These are phyloP conservation scores for Actias luna DNA, from an alignment of 2,888 invertebrate species.

Conservation along the genomic window DNA sequence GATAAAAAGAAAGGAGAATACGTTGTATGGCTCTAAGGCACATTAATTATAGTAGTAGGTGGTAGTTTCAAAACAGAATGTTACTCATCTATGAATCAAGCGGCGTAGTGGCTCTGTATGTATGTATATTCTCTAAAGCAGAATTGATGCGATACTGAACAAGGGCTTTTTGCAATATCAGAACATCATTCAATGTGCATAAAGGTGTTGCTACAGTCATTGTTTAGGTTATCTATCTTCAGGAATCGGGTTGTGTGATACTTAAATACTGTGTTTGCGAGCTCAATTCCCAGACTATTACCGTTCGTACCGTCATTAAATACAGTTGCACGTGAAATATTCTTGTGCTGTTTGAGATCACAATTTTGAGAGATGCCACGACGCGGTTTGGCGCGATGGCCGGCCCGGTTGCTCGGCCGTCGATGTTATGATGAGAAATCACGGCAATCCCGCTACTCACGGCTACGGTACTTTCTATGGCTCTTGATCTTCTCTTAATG, in stretches of 20 bases:
- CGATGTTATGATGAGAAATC: constrained; percentile 64
- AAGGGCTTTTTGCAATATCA: constrained; percentile 52
- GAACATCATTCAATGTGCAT: constrained; percentile 60
- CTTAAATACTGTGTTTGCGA: constrained; percentile 60
- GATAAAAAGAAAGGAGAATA: background rate
- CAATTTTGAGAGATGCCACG: constrained; percentile 65
- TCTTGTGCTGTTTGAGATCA: constrained; percentile 68
- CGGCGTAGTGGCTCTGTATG: constrained; percentile 51
- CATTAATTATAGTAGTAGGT: constrained; percentile 13
- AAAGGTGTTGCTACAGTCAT: constrained; percentile 57
- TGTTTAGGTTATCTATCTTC: constrained; percentile 70
- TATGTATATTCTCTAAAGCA: constrained; percentile 36
- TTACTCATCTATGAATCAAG: constrained; percentile 72
- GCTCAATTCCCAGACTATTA: constrained; percentile 73
- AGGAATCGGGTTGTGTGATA: constrained; percentile 62
- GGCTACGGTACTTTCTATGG: constrained; percentile 76
- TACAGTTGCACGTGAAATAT: constrained; percentile 74
- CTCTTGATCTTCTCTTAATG: constrained; percentile 70
- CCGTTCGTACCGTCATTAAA: constrained; percentile 68
- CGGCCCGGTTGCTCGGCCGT: constrained; percentile 27
- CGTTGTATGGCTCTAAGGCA: background rate
- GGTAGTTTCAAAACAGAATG: constrained; percentile 45
- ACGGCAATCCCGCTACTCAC: constrained; percentile 71
- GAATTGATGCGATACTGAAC: constrained; percentile 50
- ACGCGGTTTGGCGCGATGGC: constrained; percentile 31